These are phyloP conservation scores for Ladona fulva DNA, from an alignment of 1,140 invertebrate genomes.

Conservation along the genomic window DNA sequence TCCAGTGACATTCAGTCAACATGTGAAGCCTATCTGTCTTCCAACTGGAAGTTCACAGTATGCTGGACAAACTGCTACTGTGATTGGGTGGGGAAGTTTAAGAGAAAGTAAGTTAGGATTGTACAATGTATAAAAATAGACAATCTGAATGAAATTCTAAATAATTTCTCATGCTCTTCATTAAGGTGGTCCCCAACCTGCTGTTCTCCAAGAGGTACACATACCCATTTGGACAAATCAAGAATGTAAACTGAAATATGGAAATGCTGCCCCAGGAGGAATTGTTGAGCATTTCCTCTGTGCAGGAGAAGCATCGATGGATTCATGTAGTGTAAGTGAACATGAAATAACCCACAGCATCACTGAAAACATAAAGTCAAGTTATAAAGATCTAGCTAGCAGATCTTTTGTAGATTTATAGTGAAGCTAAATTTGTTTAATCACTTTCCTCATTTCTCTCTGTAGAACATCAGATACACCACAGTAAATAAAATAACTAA, in stretches of 20 bases:
- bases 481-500: too few relatives aligned
- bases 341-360: too few relatives aligned
- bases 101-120: constrained; percentile 53
- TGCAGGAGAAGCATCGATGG: constrained; percentile 67
- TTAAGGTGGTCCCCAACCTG: constrained; percentile 68
- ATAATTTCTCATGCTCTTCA: background rate
- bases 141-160: constrained; percentile 11
- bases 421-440: too few relatives aligned
- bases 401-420: too few relatives aligned
- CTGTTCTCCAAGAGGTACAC: constrained; percentile 69
- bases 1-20: constrained; percentile 61
- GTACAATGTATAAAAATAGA: background rate
- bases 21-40: constrained; percentile 74
- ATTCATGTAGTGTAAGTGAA: constrained; percentile 76
- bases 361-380: too few relatives aligned
- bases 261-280: constrained; percentile 72
- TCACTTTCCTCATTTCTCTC: too few relatives aligned
- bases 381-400: too few relatives aligned
- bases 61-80: constrained; percentile 59
- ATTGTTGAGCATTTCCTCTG: constrained; percentile 82
- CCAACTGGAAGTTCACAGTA: constrained; percentile 52
- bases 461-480: too few relatives aligned
- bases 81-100: constrained; percentile 77
- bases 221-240: constrained; percentile 75
- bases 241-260: constrained; percentile 71